Percentiles rank a stretch among this genome's conserved stretches.
Conservation (phyloP, 2,888 invertebrate species). For the Monochamus alternatus region DNA sequence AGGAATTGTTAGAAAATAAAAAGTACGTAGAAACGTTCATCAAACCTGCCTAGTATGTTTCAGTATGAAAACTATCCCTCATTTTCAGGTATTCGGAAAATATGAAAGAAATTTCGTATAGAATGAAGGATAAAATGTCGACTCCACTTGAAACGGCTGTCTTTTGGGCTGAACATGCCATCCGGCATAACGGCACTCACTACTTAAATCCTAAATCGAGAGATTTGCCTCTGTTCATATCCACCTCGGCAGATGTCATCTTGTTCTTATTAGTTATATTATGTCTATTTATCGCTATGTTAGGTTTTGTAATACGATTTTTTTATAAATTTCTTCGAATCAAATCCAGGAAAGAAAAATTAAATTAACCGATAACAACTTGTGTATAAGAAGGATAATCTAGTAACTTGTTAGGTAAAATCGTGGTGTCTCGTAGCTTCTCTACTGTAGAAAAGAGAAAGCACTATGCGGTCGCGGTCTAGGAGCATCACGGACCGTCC, state of each 20-base stretch:
- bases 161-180: conserved; percentile 45
- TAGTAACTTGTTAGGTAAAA: too few species aligned
- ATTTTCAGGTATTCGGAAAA: conserved; percentile 42
- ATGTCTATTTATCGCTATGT: neutral
- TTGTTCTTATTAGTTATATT: conserved; percentile 13
- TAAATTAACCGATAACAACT: neutral
- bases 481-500: too few species aligned
- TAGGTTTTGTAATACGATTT: neutral
- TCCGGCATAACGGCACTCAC: conserved; percentile 41
- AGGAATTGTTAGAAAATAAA: conserved; percentile 43
- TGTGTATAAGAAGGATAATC: too few species aligned
- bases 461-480: too few species aligned
- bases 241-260: conserved; percentile 13
- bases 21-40: neutral
- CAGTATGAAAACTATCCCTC: neutral
- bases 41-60: too few species aligned
- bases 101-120: conserved; percentile 36
- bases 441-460: too few species aligned
- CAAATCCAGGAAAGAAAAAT: neutral
- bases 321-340: neutral
- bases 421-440: too few species aligned
- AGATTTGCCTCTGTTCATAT: conserved; percentile 12
- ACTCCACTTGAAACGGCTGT: conserved; percentile 44
- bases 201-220: conserved; percentile 36
- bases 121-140: conserved; percentile 36